Base-by-base conservation (phyloP, 2,888 invertebrate genomes). In the Yponomeuta evonymella region DNA sequence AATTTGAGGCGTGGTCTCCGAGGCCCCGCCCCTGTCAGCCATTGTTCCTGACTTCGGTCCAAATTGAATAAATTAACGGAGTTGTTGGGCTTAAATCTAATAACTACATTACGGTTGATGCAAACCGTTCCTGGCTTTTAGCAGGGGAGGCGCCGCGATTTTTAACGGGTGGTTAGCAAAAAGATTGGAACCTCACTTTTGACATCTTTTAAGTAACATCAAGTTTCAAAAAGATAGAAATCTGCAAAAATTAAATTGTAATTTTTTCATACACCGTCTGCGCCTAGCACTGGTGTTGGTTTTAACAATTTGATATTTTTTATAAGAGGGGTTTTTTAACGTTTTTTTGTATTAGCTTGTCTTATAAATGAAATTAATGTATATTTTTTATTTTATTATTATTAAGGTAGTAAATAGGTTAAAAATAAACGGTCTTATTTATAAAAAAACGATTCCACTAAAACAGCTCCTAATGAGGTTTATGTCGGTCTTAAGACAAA, bases 61-160 rank as follows among this genome's bases (percentile, higher is more conserved):
- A 90, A 92, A 92, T 90, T 88, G 90, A 91, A 92, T 92, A 90
- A 90, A 92, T 91, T 92, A 92, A 85, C 67, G 11, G 23, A 70
- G 48, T 51, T 33, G n/a, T 15, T 30, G 84, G 85, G 75, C 51
- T 58, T 79, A 85, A 90, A 91, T 90, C 89, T 88, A 90, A 90
- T 91, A 90, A 90, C 86, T 88, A 83, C 84, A 89, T 91, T 91
- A 90, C 82, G 82, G 82, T 84, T 83, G 90, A 87, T 82, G 83
- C 82, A 90, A 90, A 91, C 88, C 89, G 86, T 83, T 84, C 79
- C 75, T 86, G 90, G 86, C 87, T 43, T 48, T 33, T 43, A 30
- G 33, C 67, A 67, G 33, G 48, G 51, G 70, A 48, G 67, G 51
- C 15, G 15, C 51, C 15, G 51, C 2, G 51, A 58, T 58, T 58